Evolutionary conservation across 2,797 vertebrate genomes (phyloP).

Genomic region (Oreonectes daqikongensis): DNA sequence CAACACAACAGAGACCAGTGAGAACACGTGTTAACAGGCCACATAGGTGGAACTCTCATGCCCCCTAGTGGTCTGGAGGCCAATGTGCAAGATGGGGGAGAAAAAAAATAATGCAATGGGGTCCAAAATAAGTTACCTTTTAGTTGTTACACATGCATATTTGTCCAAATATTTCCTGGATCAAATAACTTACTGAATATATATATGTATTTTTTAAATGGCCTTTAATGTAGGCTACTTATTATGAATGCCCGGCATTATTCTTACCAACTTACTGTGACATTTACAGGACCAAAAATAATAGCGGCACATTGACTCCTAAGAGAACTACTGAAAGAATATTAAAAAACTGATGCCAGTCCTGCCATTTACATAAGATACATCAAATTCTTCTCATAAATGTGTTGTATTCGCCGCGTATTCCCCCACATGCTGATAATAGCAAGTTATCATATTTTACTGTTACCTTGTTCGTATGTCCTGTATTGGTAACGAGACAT

Average conservation of each 20-base stretch:
- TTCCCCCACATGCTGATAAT: background rate
- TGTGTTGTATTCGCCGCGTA: background rate
- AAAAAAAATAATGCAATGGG: no score
- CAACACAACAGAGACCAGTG: slow-evolving; percentile 71
- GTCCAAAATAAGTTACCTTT: slow-evolving; percentile 7
- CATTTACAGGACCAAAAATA: slow-evolving; percentile 14
- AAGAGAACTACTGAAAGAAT: slow-evolving; percentile 9
- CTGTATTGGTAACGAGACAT: background rate
- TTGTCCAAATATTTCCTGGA: background rate
- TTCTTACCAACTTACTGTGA: slow-evolving; percentile 22
- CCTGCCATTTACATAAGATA: background rate
- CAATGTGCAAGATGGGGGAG: background rate
- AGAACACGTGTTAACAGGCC: slow-evolving; percentile 64
- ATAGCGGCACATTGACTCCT: background rate
- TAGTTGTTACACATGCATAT: slow-evolving; percentile 3
- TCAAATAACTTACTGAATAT: slow-evolving; percentile 8
- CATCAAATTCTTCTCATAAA: no score
- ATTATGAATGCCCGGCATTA: background rate
- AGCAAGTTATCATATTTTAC: background rate
- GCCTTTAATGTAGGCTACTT: background rate
- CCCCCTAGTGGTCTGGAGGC: slow-evolving; percentile 44
- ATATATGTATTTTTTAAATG: slow-evolving; percentile 7
- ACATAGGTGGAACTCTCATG: slow-evolving; percentile 38
- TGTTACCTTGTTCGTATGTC: no score
- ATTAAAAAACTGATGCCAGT: background rate